Evolutionary conservation across 2,888 invertebrate genomes (phyloP).

Genomic region (Strigamia crassipes): DNA sequence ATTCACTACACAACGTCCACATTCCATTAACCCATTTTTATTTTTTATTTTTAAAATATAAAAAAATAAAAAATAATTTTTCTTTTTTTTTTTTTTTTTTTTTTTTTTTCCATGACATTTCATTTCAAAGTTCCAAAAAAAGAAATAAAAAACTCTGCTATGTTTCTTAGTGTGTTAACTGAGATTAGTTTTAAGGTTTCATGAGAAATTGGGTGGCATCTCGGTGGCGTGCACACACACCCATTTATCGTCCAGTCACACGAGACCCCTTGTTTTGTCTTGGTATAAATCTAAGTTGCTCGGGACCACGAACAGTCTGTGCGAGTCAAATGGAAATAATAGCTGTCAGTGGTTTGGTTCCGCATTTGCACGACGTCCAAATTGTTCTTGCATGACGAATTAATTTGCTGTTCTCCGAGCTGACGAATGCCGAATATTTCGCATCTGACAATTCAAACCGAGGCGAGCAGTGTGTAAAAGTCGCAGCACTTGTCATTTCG

Average conservation of each 20-base stretch:
- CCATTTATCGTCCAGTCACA: slow-evolving; percentile 27
- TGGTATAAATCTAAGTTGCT: slow-evolving; percentile 4
- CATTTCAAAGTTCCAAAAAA: background rate
- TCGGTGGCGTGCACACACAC: background rate
- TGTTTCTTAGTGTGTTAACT: background rate
- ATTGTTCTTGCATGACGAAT: slow-evolving; percentile 37
- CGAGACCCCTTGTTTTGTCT: background rate
- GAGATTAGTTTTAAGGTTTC: slow-evolving; percentile 7
- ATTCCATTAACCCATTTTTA: background rate
- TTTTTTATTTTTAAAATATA: no score
- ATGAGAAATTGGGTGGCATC: slow-evolving; percentile 38
- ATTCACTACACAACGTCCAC: no score
- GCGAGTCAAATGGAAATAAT: slow-evolving; percentile 5
- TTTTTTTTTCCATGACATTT: background rate
- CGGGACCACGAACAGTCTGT: background rate
- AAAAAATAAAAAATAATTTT: no score
- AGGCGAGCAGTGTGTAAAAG: background rate
- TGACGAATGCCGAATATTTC: background rate
- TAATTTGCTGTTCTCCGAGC: background rate
- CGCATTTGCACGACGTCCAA: background rate
- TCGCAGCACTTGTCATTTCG: background rate
- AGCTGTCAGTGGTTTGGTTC: slow-evolving; percentile 14
- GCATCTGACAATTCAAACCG: background rate
- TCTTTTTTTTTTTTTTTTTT: background rate
- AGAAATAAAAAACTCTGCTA: background rate